Evolutionary conservation across 1,140 invertebrate species (phyloP), one percentile per base, ranked within the genome.

Genomic region (Tetramorium parvispinum): DNA sequence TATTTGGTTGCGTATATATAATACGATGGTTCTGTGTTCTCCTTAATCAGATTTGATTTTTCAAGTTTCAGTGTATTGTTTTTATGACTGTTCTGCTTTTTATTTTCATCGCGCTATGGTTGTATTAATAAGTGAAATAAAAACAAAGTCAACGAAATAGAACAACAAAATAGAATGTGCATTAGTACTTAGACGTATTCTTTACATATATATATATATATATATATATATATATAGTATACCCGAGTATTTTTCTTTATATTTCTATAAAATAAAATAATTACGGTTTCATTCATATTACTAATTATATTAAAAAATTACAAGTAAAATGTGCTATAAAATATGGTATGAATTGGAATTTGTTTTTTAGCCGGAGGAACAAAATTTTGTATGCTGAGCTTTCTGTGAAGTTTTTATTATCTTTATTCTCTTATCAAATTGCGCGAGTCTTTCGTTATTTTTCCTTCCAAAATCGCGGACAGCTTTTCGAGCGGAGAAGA

Each of bases 401-500:
- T n/a, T 53, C 27, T 24, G 18, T 21, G 2, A 21, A 59, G 11
- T 16, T 83, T 37, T 83, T 59, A 21, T 59, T 8, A 13, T 3
- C 32, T 73, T 75, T 59, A 40, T 83, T 59, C 43, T 75, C n/a
- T 59, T 59, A 59, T 75, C 24, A 85, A 65, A 78, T 65, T 51
- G 46, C 73, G 18, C n/a, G 53, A 3, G 21, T 61, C 21, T 51
- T 46, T 37, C 24, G 37, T 83, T 43, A 32, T 59, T 73, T 73
- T 46, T 43, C 2, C 27, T n/a, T 53, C 18, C 73, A 24, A 85
- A 85, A 85, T 85, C 57, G 59, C 57, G 32, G 46, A 53, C 70
- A 77, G 37, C 21, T 78, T 78, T 49, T 63, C 57, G 59, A 51
- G 46, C 11, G 8, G 40, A 37, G 40, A 3, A 32, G 37, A 75